Evolutionary conservation across 2,797 vertebrate genomes (phyloP).

Genomic region (Crypturellus tataupa): DNA sequence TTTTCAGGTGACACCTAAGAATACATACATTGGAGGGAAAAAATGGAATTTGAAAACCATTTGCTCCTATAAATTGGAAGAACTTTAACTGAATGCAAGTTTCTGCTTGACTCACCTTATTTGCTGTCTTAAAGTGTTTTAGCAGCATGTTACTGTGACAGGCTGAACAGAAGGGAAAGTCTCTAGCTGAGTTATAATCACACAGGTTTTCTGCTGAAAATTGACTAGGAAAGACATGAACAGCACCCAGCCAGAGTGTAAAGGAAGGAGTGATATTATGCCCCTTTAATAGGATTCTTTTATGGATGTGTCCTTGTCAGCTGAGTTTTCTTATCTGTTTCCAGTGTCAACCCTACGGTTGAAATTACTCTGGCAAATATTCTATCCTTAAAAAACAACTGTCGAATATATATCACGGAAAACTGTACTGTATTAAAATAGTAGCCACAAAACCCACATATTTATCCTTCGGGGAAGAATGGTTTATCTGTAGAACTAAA

Average conservation of each 20-base stretch:
- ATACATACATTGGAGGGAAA: background rate
- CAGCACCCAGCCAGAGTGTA: background rate
- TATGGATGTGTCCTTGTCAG: background rate
- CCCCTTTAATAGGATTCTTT: background rate
- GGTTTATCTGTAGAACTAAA: background rate
- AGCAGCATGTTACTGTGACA: background rate
- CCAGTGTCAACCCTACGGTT: background rate
- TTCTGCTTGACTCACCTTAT: background rate
- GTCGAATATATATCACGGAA: background rate
- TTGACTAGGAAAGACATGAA: background rate
- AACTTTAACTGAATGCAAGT: background rate
- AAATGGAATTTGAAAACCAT: background rate
- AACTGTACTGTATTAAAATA: background rate
- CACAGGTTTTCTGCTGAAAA: conserved; percentile 13
- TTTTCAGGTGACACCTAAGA: background rate
- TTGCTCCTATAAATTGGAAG: background rate
- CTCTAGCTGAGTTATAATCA: background rate
- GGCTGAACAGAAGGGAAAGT: background rate
- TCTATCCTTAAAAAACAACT: background rate
- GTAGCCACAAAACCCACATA: background rate
- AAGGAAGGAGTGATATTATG: background rate
- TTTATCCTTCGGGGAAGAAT: background rate
- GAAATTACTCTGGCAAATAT: background rate
- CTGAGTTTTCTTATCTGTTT: background rate
- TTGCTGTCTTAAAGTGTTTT: background rate